Evolutionary conservation across 1,140 invertebrate genomes (phyloP).

Genomic region (Danaus plexippus): DNA sequence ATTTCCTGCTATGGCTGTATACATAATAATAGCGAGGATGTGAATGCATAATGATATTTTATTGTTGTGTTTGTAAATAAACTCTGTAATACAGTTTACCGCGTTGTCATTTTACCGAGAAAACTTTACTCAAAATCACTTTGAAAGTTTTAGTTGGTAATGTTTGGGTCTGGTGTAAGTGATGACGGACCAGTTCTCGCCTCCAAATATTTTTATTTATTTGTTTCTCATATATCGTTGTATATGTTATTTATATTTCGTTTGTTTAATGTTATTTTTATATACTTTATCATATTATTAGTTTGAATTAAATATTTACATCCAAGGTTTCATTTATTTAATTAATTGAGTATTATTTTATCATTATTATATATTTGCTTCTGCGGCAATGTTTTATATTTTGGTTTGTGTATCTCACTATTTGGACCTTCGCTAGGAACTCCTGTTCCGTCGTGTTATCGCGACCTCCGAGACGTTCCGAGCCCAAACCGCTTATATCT

Average conservation of each 20-base stretch:
- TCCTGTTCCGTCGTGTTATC: constrained; percentile 33
- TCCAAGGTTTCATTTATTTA: too few species aligned
- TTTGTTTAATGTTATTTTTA: not conserved
- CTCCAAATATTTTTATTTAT: too few species aligned
- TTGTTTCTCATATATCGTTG: not conserved
- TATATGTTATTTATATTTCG: not conserved
- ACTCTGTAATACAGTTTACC: constrained; percentile 24
- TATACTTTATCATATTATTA: not conserved
- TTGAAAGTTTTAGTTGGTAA: constrained; percentile 37
- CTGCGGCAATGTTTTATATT: too few species aligned
- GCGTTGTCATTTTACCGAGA: constrained; percentile 37
- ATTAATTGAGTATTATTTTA: too few species aligned
- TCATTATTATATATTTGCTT: too few species aligned
- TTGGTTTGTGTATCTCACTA: constrained; percentile 3
- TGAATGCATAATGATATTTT: too few species aligned
- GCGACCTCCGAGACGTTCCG: constrained; percentile 35
- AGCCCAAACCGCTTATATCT: constrained; percentile 42
- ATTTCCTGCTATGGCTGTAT: not conserved
- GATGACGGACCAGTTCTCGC: constrained; percentile 5
- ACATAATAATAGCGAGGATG: not conserved
- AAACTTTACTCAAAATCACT: constrained; percentile 40
- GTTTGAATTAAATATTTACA: too few species aligned
- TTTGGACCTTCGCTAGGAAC: constrained; percentile 13
- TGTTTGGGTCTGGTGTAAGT: constrained; percentile 20
- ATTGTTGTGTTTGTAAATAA: constrained; percentile 3